A percentile compares a stretch with the other conserved stretches of the same genome.
These are phyloP conservation scores for Sturnira hondurensis DNA, from an alignment of 2,113 vertebrate species.

Conservation along the genomic window DNA sequence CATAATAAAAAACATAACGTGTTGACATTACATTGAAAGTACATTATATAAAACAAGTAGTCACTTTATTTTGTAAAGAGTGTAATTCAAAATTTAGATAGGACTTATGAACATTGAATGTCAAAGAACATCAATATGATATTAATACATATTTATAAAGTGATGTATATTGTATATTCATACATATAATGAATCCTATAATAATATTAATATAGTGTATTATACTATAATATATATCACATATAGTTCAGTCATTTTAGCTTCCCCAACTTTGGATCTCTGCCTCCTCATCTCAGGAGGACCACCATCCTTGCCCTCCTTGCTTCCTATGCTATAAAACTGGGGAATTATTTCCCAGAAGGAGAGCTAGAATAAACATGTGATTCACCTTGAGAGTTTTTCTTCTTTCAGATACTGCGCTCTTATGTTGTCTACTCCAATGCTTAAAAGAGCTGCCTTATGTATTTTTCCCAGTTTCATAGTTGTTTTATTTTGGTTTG, in stretches of 20 bases:
- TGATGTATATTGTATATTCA: background rate
- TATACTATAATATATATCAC: background rate
- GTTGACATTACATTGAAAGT: background rate
- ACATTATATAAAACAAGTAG: background rate
- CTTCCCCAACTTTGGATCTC: background rate
- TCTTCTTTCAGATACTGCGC: background rate
- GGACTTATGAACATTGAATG: background rate
- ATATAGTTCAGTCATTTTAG: background rate
- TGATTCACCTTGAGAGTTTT: background rate
- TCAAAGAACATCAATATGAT: background rate
- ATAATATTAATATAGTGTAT: background rate
- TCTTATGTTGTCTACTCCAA: background rate
- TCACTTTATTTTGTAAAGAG: background rate
- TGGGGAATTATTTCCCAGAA: no score
- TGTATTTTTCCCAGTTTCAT: background rate
- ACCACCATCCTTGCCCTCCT: background rate
- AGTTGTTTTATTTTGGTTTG: background rate
- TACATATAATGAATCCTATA: background rate
- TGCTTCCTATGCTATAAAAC: background rate
- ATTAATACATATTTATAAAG: background rate
- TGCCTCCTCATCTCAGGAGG: background rate
- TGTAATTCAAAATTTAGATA: conserved; percentile 7
- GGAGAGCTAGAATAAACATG: background rate
- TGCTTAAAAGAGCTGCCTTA: background rate
- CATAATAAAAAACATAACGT: background rate